Base-by-base conservation (phyloP, 1,140 invertebrate genomes). In the Drosophila fuyamai region DNA sequence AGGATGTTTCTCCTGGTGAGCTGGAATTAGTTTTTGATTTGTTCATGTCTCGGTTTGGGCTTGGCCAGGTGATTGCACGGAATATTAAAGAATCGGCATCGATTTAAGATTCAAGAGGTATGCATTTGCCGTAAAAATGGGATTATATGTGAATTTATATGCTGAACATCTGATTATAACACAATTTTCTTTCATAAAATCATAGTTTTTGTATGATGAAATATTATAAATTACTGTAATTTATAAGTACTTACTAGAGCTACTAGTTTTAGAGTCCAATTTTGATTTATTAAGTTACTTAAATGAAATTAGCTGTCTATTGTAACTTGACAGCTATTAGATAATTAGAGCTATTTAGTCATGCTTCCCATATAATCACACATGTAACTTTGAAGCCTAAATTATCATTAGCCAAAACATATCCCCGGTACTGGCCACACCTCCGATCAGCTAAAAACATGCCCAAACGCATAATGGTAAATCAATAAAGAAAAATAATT, bases 11-110 rank as follows among this genome's bases (percentile, higher is more conserved):
- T 44, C 40, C 71, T 40, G 27, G 57, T 76, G 76, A 80, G 68
- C 60, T 71, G 65, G 85, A 88, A 82, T 86, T 79, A 86, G 85
- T 83, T 86, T 83, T 63, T 75, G 84, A 76, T 79, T 83, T 77
- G 58, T 81, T 76, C 32, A 71, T 50, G 68, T 75, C 67, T 55
- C 48, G 66, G 48, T 72, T 65, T 70, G 40, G 81, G 43, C 58
- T 68, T 65, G 66, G 75, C 60, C 77, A 81, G 65, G 53, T 76
- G 58, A 65, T 41, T 72, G 56, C 56, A 54, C 18, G 18, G 18
- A 60, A 14, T 38, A 36, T 18, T 6, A 27, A 32, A 13, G n/a
- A 12, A 35, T 16, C 38, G 9, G 10, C 46, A 36, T 68, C 47
- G 65, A 67, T 68, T 46, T 27, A 23, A 61, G 32, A 1, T n/a